Evolutionary conservation across 53 echinoderm and acorn worm genomes (phyloP), one percentile per base, ranked within the genome.

Genomic region (Glandiceps talaboti): DNA sequence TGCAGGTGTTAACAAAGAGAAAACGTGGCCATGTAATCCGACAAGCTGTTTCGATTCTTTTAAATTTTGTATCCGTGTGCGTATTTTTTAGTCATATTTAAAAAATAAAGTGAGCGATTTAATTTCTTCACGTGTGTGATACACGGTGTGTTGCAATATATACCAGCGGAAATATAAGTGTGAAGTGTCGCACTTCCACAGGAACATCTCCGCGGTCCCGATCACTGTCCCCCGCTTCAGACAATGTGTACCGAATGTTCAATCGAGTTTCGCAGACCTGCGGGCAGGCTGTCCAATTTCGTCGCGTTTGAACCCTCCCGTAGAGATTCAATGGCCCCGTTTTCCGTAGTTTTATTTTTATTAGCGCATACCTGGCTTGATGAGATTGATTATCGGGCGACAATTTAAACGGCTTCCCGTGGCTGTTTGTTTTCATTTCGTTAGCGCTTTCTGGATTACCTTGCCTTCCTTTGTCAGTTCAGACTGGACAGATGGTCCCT

Each of bases 21-120:
- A 45, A 45, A 45, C 64, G 64, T 45, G 64, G 64, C 64, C 64
- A 45, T 45, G 64, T 45, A 45, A 45, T 45, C 64, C 64, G 64
- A 45, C 64, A 45, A 45, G 64, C 64, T 45, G 64, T 45, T 45
- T 45, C 64, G 6, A 20, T 12, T 45, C 6, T 45, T 45, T 45
- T 45, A 45, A 12, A 12, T 45, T 45, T 12, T 20, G 20, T 45
- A n/a, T 45, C 64, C 64, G 64, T 20, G 64, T 45, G 20, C 20
- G 64, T 45, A 45, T 12, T 45, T 12, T 45, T 45, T 45, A n/a
- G n/a, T 20, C 64, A 6, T 45, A 12, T 20, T 45, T 20, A 20
- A 45, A 45, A 45, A 12, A 12, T 45, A 12, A 45, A 45, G 64
- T 45, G 64, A 45, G 64, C 20, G 20, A 45, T 45, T n/a, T n/a